Percentiles rank a stretch among this genome's conserved stretches.
Conservation (phyloP, 1,140 invertebrate species). For the Schmidtea mediterranea region DNA sequence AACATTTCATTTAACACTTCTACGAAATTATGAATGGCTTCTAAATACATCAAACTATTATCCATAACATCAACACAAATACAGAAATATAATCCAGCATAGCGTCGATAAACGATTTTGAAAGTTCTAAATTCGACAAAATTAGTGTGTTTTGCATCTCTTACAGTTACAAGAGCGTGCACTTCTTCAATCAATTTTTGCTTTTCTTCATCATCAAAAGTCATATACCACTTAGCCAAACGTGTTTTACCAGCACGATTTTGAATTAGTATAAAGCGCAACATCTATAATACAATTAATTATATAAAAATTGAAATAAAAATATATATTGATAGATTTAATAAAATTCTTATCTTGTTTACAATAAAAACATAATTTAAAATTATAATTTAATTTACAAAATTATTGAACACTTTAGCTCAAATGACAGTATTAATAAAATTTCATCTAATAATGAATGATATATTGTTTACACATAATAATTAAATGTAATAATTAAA, state of each 20-base stretch:
- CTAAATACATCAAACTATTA: conserved; percentile 89
- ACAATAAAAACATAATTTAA: too few relatives aligned
- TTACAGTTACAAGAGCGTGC: conserved; percentile 89
- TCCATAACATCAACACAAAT: conserved; percentile 98
- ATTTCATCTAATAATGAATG: too few relatives aligned
- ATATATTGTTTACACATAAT: too few relatives aligned
- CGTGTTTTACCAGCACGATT: conserved; percentile 97
- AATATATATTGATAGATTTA: too few relatives aligned
- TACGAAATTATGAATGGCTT: conserved; percentile 98
- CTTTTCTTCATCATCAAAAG: conserved; percentile 99
- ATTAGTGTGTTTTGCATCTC: conserved; percentile 97
- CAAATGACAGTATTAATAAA: too few relatives aligned
- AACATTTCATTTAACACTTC: conserved; percentile 99
- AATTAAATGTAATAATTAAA: too few relatives aligned
- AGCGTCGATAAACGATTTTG: conserved; percentile 92
- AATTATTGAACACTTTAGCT: too few relatives aligned
- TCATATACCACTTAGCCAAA: conserved; percentile 99
- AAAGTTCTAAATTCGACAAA: conserved; percentile 98
- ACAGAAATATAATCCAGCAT: conserved; percentile 94
- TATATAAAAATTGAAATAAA: too few relatives aligned
- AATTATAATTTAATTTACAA: too few relatives aligned
- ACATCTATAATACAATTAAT: too few relatives aligned
- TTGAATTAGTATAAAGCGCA: conserved; percentile 96
- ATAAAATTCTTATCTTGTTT: too few relatives aligned
- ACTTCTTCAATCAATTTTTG: conserved; percentile 99